Evolutionary conservation across 1,140 invertebrate species (phyloP), one percentile per base, ranked within the genome.

Genomic region (Lutraria rhynchaena): DNA sequence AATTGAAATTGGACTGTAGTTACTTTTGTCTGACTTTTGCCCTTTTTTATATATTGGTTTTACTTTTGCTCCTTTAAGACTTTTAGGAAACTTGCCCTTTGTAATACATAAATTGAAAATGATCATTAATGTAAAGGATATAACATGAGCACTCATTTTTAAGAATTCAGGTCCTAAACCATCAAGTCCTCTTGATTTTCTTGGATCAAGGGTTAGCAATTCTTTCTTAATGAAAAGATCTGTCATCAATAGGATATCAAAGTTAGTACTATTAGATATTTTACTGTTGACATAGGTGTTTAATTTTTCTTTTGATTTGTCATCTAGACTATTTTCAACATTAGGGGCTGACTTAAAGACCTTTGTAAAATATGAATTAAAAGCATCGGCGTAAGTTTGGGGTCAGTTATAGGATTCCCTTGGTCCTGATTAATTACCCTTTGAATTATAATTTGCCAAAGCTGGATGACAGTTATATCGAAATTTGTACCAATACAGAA

Each of bases 1-100:
- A 57, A 81, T 37, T 35, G 65, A 81, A 17, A 81, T 57, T 71
- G 63, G 77, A 22, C 63, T 11, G 46, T 57, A 81, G 31, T 81
- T 80, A 53, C 55, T 69, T 9, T 31, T 35, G 5, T 73, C n/a
- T n/a, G n/a, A n/a, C n/a, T n/a, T n/a, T n/a, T n/a, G n/a, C n/a
- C n/a, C n/a, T n/a, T n/a, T n/a, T 53, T 15, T 31, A 55, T 57
- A 27, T 46, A 27, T 41, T 24, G 37, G 33, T 37, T 27, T 46
- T 46, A 27, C 46, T 67, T 67, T 44, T 17, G 46, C 27, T 9
- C 9, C 33, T 67, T 24, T 67, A n/a, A n/a, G n/a, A n/a, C n/a
- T n/a, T n/a, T n/a, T n/a, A n/a, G n/a, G n/a, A n/a, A n/a, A n/a
- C n/a, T n/a, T n/a, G n/a, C n/a, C n/a, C n/a, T n/a, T n/a, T n/a